Conservation (phyloP, 2,113 vertebrate species). For the Grammatotria lemairii region DNA sequence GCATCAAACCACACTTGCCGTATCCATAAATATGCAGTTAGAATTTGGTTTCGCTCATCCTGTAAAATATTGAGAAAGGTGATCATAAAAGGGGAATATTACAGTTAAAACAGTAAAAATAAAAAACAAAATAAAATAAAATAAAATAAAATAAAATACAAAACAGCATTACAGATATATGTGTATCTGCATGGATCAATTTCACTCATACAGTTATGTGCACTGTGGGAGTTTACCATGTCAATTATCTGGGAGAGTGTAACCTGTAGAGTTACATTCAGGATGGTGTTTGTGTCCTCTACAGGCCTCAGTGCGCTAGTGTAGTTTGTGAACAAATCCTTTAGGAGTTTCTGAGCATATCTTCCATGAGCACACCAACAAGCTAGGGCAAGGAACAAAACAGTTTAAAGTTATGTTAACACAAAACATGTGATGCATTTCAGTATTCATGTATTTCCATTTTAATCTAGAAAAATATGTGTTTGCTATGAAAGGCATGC, state of each 20-base stretch:
- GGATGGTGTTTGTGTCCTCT: slow-evolving; percentile 78
- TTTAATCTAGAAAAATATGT: background rate
- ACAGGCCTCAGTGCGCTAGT: slow-evolving; percentile 83
- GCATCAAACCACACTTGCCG: slow-evolving; percentile 85
- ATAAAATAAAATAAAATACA: background rate
- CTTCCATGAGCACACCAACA: slow-evolving; percentile 73
- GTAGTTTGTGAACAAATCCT: slow-evolving; percentile 82
- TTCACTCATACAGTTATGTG: background rate
- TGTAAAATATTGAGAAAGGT: slow-evolving; percentile 33
- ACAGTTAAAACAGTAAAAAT: background rate
- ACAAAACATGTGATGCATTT: background rate
- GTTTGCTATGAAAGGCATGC: background rate
- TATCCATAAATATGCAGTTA: slow-evolving; percentile 82
- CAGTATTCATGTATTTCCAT: background rate
- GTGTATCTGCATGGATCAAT: background rate
- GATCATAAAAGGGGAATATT: background rate
- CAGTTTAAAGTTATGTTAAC: background rate
- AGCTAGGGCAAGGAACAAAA: slow-evolving; percentile 47
- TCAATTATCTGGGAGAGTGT: slow-evolving; percentile 90
- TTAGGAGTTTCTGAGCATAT: slow-evolving; percentile 80
- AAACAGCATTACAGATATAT: background rate
- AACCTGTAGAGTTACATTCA: slow-evolving; percentile 86
- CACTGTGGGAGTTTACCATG: slow-evolving; percentile 74
- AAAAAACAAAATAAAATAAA: background rate
- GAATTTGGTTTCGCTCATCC: slow-evolving; percentile 72